Evolutionary conservation across 2,888 invertebrate genomes (phyloP).

Genomic region (Scaptomyza caliginosa): DNA sequence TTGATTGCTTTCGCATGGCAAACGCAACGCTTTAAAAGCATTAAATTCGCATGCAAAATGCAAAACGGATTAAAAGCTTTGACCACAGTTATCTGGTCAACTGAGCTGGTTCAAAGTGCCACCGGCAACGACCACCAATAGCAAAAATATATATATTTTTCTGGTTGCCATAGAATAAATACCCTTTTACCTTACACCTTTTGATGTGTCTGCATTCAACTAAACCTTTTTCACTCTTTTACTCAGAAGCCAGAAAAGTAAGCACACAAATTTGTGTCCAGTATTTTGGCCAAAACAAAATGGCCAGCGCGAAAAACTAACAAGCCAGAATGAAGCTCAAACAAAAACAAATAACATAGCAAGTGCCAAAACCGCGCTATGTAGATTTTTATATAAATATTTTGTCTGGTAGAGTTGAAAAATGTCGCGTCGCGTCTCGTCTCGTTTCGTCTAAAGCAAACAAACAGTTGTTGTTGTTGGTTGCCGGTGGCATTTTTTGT

Average conservation of each 20-base stretch:
- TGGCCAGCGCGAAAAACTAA: slow-evolving; percentile 36
- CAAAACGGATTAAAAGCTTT: slow-evolving; percentile 60
- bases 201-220: too few species aligned
- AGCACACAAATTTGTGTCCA: background rate
- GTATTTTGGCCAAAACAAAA: slow-evolving; percentile 23
- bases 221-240: too few species aligned
- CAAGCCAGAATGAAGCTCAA: slow-evolving; percentile 13
- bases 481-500: slow-evolving; percentile 21
- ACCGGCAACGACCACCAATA: background rate
- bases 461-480: slow-evolving; percentile 28
- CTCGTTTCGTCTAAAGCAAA: slow-evolving; percentile 22
- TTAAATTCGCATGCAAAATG: slow-evolving; percentile 54
- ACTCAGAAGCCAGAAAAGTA: background rate
- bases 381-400: slow-evolving; percentile 71
- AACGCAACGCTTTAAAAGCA: slow-evolving; percentile 7
- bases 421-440: background rate
- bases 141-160: background rate
- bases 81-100: slow-evolving; percentile 1
- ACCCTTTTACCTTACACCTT: too few species aligned
- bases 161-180: too few species aligned
- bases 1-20: background rate
- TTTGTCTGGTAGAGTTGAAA: slow-evolving; percentile 59
- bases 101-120: background rate
- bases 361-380: slow-evolving; percentile 10
- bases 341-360: slow-evolving; percentile 18